Percentiles rank a stretch among this genome's conserved stretches.
phyloP scores from a whole-genome alignment of 1,140 invertebrate species.

The Oryzaephilus surinamensis region DNA sequence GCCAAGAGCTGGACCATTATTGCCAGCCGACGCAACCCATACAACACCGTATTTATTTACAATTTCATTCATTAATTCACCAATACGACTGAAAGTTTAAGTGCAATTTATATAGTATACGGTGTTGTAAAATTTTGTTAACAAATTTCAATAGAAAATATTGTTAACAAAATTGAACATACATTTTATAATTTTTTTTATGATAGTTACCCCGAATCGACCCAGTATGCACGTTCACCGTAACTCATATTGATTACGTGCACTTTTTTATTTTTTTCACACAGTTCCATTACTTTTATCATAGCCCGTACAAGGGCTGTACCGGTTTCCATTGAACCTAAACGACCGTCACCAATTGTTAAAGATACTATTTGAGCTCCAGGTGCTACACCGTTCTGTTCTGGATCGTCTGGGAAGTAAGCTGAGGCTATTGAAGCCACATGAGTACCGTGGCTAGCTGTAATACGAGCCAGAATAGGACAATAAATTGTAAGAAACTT shows the following conservation, averaged over 20 bases:
- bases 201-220: constrained; percentile 66
- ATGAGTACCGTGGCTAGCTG: constrained; percentile 92
- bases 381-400: constrained; percentile 90
- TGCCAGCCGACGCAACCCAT: constrained; percentile 88
- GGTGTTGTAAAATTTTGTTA: too few relatives aligned
- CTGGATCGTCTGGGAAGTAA: constrained; percentile 80
- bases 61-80: constrained; percentile 78
- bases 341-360: constrained; percentile 77
- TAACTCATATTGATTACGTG: constrained; percentile 98
- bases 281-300: constrained; percentile 70
- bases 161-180: too few relatives aligned
- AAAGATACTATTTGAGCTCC: constrained; percentile 93
- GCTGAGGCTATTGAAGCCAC: constrained; percentile 92
- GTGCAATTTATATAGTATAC: constrained; percentile 1
- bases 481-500: constrained; percentile 5
- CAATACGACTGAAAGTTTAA: constrained; percentile 55
- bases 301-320: constrained; percentile 84
- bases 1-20: constrained; percentile 85
- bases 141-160: too few relatives aligned
- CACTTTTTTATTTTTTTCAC: constrained; percentile 45
- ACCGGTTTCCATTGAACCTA: constrained; percentile 94
- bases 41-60: constrained; percentile 87
- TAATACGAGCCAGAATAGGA: too few relatives aligned
- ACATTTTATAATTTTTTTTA: too few relatives aligned
- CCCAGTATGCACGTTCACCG: constrained; percentile 88